Base-by-base conservation (phyloP, 1,140 invertebrate genomes). In the Cydia strobilella region DNA sequence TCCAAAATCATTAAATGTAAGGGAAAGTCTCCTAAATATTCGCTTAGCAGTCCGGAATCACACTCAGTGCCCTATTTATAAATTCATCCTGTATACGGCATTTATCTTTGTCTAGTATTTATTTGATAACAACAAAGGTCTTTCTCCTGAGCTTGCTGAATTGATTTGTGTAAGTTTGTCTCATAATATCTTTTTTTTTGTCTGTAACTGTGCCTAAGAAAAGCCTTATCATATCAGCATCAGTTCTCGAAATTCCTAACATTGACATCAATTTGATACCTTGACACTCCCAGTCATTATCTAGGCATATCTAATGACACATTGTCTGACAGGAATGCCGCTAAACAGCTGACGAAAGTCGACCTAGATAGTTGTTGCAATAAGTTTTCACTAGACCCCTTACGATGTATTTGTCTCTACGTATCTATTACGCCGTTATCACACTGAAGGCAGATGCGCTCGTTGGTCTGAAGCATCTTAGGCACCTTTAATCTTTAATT, bases 291-390 rank as follows among this genome's bases (percentile, higher is more conserved):
- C 23, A n/a, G 20, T 5, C 13, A 31, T 31, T 66, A 66, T 66
- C 63, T 66, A 1, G 2, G 12, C 13, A 35, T n/a, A 9, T 35
- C 62, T 63, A 63, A 63, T 66, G 23, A 31, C 27, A 66, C 63
- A 66, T 66, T 66, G 63, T 66, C 63, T 66, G 62, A 6, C 18
- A 27, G 15, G 25, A 66, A 66, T 66, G 23, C 13, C 27, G 63
- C 27, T 66, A 66, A 66, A 15, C 63, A 9, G 25, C 12, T 66
- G 63, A n/a, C 63, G 63, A 66, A 66, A 66, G 25, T 27, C 35
- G 63, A 35, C 63, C 63, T 4, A 66, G 13, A 31, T 35, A 0
- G 25, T 6, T 66, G 27, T 66, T n/a, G 63, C 13, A 66, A 66
- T 59, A 20, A 59, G 20, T 59, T 59, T 59, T 59, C 54, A 10